Conservation (phyloP, 2,797 vertebrate species). For the Ciconia nigra region DNA sequence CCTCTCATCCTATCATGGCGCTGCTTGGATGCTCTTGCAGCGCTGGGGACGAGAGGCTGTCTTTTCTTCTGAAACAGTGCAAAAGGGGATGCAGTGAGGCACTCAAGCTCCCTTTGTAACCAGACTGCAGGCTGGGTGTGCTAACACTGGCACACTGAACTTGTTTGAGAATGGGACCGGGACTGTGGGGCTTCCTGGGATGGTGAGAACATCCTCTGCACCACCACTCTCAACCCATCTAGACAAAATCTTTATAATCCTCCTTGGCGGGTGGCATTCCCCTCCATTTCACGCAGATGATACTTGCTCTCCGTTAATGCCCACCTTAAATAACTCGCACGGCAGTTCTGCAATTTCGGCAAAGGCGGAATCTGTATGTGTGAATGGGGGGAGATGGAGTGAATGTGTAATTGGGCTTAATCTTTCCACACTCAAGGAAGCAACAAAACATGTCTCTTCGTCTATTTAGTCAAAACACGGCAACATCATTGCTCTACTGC, state of each 20-base stretch:
- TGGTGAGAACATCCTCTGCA: neutral
- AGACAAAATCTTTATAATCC: neutral
- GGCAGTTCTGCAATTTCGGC: neutral
- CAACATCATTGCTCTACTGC: neutral
- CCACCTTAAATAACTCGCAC: neutral
- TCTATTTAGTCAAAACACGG: slow-evolving; percentile 7
- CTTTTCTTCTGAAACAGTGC: neutral
- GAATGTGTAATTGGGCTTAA: slow-evolving; percentile 14
- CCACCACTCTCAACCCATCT: neutral
- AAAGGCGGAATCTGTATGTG: neutral
- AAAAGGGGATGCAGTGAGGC: neutral
- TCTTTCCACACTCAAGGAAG: slow-evolving; percentile 21
- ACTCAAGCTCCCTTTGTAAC: neutral
- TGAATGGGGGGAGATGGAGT: neutral
- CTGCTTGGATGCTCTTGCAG: neutral
- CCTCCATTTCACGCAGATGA: neutral
- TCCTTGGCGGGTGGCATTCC: neutral
- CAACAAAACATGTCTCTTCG: neutral
- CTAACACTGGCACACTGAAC: neutral
- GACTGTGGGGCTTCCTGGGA: fast-evolving
- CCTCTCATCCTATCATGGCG: neutral
- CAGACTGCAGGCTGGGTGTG: neutral
- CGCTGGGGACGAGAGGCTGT: neutral
- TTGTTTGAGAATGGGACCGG: neutral
- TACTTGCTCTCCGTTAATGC: neutral